phyloP scores from a whole-genome alignment of 2,113 vertebrate species.

The Thamnaconus septentrionalis region DNA sequence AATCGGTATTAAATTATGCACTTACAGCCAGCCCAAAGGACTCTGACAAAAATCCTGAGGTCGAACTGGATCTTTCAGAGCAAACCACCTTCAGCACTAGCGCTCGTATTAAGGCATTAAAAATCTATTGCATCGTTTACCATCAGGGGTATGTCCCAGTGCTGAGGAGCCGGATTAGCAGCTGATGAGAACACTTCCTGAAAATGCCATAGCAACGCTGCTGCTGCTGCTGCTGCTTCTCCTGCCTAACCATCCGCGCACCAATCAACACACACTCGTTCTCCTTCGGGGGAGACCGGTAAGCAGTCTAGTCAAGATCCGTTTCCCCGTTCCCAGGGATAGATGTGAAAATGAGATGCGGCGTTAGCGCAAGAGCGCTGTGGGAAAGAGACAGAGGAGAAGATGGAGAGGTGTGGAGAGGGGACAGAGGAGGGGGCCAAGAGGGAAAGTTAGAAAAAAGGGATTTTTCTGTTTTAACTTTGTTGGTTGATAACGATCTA shows the following conservation, averaged over 20 bases:
- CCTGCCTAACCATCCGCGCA: constrained; percentile 21
- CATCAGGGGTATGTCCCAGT: constrained; percentile 9
- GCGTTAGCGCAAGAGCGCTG: not conserved
- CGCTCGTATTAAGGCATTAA: not conserved
- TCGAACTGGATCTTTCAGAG: no score
- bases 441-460: no score
- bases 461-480: no score
- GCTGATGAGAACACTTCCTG: constrained; percentile 20
- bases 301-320: constrained; percentile 25
- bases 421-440: no score
- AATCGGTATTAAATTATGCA: constrained; percentile 55
- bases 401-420: constrained; percentile 1
- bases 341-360: constrained; percentile 26
- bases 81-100: no score
- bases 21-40: not conserved
- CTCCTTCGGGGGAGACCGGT: constrained; percentile 21
- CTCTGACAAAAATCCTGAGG: no score
- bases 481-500: no score
- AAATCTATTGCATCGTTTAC: not conserved
- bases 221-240: not conserved
- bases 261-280: constrained; percentile 32
- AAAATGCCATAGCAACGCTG: constrained; percentile 44
- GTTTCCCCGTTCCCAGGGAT: constrained; percentile 19
- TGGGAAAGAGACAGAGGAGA: constrained; percentile 5
- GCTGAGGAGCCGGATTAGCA: constrained; percentile 24